Percentiles rank a stretch among this genome's conserved stretches.
Conservation (phyloP, 1,140 invertebrate genomes). For the Drosophila saltans region DNA sequence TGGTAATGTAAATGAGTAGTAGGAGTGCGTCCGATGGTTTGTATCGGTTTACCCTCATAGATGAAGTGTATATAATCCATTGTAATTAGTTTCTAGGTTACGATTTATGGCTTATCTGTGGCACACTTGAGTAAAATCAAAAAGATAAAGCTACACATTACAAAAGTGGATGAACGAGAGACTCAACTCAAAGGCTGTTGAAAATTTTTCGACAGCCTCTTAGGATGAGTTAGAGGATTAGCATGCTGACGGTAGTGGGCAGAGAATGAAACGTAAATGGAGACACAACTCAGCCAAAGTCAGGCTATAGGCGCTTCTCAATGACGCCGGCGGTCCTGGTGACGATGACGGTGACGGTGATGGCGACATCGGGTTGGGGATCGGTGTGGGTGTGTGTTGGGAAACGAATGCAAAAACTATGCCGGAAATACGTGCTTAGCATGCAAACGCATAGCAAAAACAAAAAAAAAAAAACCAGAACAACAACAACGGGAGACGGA, state of each 20-base stretch:
- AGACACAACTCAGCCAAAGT: constrained; percentile 27
- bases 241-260: background rate
- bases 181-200: background rate
- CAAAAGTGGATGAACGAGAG: constrained; percentile 47
- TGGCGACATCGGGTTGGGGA: constrained; percentile 10
- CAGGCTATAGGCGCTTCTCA: background rate
- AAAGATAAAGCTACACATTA: constrained; percentile 2
- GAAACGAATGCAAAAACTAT: constrained; percentile 68
- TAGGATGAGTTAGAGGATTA: background rate
- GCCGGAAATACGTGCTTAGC: constrained; percentile 79
- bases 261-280: constrained; percentile 25
- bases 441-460: constrained; percentile 70
- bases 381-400: background rate
- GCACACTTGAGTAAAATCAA: constrained; percentile 53
- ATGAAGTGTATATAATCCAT: constrained; percentile 24
- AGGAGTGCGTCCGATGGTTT: background rate
- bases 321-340: constrained; percentile 7
- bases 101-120: constrained; percentile 61
- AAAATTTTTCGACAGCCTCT: background rate
- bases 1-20: background rate
- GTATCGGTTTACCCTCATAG: background rate
- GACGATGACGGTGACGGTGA: background rate
- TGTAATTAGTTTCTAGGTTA: constrained; percentile 55
- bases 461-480: constrained; percentile 49
- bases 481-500: constrained; percentile 39